Conservation (phyloP, 2,797 vertebrate genomes). For the Sardinella longiceps region DNA sequence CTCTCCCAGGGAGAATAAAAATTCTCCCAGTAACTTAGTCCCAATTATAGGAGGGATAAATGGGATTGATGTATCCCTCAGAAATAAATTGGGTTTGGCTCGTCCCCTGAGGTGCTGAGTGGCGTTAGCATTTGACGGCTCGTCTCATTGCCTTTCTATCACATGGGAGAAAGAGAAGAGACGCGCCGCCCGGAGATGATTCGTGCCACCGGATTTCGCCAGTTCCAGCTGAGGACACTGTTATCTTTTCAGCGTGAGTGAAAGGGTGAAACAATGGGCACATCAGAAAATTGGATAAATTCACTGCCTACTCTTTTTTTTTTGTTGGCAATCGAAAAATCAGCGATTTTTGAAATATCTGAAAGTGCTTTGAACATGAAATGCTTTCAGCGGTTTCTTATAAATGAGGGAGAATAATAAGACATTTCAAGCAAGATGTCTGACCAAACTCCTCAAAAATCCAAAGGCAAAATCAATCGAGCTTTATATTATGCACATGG, state of each 20-base stretch:
- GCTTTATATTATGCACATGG: too few relatives aligned
- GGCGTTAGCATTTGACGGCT: conserved; percentile 18
- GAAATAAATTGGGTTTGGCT: conserved; percentile 26
- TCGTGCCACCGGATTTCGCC: background rate
- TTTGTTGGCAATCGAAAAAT: background rate
- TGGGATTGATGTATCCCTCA: conserved; percentile 42
- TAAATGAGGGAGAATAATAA: background rate
- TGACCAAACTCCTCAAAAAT: too few relatives aligned
- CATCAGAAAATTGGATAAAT: background rate
- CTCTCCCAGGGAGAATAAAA: conserved; percentile 34
- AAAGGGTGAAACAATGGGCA: background rate
- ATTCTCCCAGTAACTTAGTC: conserved; percentile 35
- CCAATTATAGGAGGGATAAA: conserved; percentile 48
- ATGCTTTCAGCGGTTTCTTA: background rate
- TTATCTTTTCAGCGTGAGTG: background rate
- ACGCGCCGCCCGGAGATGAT: background rate
- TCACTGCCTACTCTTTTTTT: background rate
- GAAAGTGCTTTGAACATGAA: too few relatives aligned
- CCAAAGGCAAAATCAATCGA: too few relatives aligned
- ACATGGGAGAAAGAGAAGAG: background rate
- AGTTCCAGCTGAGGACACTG: background rate
- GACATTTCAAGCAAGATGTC: background rate
- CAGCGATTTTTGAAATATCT: too few relatives aligned
- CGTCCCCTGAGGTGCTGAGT: background rate
- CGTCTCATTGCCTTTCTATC: background rate